Conservation (phyloP, 2,888 invertebrate species). For the Hofmannophila pseudospretella region DNA sequence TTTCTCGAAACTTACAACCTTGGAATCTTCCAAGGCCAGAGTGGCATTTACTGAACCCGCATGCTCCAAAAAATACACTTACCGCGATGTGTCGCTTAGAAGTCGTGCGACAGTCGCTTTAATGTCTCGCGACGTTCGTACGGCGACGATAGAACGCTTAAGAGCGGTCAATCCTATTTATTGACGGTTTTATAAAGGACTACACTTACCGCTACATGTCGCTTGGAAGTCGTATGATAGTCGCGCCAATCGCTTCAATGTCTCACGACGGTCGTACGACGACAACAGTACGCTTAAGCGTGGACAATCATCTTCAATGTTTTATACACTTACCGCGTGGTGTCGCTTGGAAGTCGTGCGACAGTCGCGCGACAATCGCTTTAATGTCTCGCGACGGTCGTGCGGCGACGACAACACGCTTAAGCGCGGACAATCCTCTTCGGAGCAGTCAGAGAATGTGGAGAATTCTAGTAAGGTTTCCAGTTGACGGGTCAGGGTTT, state of each 20-base stretch:
- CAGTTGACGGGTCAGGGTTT: conserved; percentile 80
- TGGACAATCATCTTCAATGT: too few relatives aligned
- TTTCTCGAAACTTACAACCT: too few relatives aligned
- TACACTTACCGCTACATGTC: too few relatives aligned
- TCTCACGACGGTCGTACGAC: neutral
- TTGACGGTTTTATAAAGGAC: too few relatives aligned
- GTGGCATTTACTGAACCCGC: too few relatives aligned
- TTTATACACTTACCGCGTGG: neutral
- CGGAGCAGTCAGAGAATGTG: conserved; percentile 33
- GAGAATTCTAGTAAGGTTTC: conserved; percentile 81
- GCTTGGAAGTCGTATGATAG: conserved; percentile 10
- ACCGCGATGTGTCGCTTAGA: neutral
- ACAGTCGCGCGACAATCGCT: conserved; percentile 60
- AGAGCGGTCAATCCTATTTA: too few relatives aligned
- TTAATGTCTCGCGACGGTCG: conserved; percentile 62
- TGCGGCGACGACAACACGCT: conserved; percentile 36
- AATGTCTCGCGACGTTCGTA: conserved; percentile 62
- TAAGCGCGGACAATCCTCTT: conserved; percentile 50
- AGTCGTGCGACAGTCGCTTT: conserved; percentile 67
- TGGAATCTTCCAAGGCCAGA: too few relatives aligned
- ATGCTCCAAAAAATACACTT: too few relatives aligned
- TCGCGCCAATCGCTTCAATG: neutral
- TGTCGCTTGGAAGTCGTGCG: conserved; percentile 11
- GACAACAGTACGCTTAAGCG: neutral
- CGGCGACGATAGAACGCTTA: conserved; percentile 34